Percentiles rank a stretch among this genome's conserved stretches.
These are phyloP conservation scores for Leptinotarsa tumamoca DNA, from an alignment of 2,888 invertebrate species.

Conservation along the genomic window DNA sequence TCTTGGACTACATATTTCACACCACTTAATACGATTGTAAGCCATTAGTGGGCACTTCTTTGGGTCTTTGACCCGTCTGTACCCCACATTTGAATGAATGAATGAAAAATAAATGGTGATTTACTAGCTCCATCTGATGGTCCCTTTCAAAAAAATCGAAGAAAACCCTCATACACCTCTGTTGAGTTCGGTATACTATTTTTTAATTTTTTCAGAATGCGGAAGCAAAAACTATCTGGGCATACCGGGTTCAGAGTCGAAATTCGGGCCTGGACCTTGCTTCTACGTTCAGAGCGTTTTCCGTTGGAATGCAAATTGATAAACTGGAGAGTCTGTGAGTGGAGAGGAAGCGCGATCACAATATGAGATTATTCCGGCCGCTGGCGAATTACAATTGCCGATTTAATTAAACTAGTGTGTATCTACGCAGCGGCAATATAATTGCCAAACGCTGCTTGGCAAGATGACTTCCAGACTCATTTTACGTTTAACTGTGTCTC, in stretches of 20 bases:
- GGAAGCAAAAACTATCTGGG: no score
- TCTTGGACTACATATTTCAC: no score
- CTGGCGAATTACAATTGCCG: conserved; percentile 60
- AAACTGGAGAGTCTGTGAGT: conserved; percentile 49
- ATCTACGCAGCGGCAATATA: conserved; percentile 57
- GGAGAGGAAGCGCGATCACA: conserved; percentile 56
- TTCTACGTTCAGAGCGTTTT: conserved; percentile 6
- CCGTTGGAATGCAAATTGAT: not conserved
- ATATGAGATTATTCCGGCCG: conserved; percentile 57
- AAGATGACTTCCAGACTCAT: conserved; percentile 47
- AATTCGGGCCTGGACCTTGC: not conserved
- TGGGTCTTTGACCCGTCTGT: no score
- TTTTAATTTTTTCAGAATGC: no score
- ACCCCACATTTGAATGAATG: no score
- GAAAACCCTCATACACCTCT: no score
- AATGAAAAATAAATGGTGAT: no score
- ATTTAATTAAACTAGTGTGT: conserved; percentile 61
- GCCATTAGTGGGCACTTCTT: no score
- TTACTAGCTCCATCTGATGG: no score
- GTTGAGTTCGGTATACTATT: no score
- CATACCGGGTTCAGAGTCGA: not conserved
- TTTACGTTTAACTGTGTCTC: conserved; percentile 33
- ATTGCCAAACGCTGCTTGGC: conserved; percentile 54
- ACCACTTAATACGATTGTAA: no score
- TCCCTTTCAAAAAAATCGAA: no score